Conservation (phyloP, 1,140 invertebrate genomes). For the Sitophilus oryzae region DNA sequence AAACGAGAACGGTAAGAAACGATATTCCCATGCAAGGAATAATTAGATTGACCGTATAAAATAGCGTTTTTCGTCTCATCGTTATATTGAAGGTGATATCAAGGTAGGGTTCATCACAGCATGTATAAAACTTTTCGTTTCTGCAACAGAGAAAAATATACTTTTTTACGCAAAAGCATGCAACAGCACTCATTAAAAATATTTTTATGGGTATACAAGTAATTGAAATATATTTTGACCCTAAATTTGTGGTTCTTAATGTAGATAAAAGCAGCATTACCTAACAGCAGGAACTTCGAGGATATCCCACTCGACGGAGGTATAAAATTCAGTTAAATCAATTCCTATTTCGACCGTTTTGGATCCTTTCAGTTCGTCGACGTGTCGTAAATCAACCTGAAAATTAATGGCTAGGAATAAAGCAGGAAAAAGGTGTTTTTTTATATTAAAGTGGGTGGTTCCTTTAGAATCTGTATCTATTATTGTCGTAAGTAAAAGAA, state of each 20-base stretch:
- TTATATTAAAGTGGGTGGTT: too few species aligned
- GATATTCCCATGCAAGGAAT: slow-evolving; percentile 97
- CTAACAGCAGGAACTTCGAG: slow-evolving; percentile 89
- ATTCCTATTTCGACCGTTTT: slow-evolving; percentile 83
- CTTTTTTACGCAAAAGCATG: too few species aligned
- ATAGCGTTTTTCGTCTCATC: slow-evolving; percentile 92
- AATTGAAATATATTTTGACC: too few species aligned
- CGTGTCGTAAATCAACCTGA: slow-evolving; percentile 83
- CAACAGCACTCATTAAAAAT: too few species aligned
- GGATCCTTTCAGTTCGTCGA: slow-evolving; percentile 75
- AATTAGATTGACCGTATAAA: slow-evolving; percentile 97
- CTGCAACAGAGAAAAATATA: slow-evolving; percentile 52
- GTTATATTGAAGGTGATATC: slow-evolving; percentile 99
- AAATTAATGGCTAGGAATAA: slow-evolving; percentile 10
- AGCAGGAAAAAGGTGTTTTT: too few species aligned
- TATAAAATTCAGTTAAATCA: slow-evolving; percentile 90
- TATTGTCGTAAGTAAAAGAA: too few species aligned
- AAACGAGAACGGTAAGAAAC: slow-evolving; percentile 96
- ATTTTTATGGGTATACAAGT: too few species aligned
- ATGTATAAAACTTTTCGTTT: slow-evolving; percentile 94
- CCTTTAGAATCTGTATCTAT: too few species aligned
- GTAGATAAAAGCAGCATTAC: too few species aligned
- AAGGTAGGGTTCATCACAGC: slow-evolving; percentile 91
- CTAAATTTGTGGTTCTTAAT: too few species aligned
- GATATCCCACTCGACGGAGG: slow-evolving; percentile 97